A percentile compares a stretch with the other conserved stretches of the same genome.
phyloP scores from a whole-genome alignment of 2,888 invertebrate genomes.

The Diaphora mendica region DNA sequence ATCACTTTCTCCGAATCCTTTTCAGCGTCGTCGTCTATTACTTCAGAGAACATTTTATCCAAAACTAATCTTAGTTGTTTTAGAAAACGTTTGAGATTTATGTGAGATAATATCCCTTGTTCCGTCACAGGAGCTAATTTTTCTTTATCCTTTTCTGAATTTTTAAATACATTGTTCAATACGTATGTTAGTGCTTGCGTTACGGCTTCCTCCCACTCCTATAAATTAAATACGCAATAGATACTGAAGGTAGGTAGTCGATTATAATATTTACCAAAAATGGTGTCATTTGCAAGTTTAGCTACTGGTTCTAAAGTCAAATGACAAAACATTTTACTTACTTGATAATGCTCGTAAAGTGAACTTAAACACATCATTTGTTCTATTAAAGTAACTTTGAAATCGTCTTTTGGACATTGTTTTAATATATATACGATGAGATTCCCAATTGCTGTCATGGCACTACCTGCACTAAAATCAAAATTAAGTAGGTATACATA shows the following conservation, averaged over 20 bases:
- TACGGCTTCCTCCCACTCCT: conserved; percentile 94
- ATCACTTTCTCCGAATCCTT: conserved; percentile 55
- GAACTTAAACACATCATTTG: conserved; percentile 75
- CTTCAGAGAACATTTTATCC: conserved; percentile 70
- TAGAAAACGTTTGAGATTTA: conserved; percentile 77
- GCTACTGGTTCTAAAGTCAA: too few relatives aligned
- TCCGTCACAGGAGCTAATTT: conserved; percentile 84
- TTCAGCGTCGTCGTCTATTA: conserved; percentile 40
- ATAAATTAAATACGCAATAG: conserved; percentile 32
- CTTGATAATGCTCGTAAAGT: conserved; percentile 76
- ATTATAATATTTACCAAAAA: too few relatives aligned
- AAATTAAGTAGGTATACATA: background rate
- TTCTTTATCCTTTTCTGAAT: conserved; percentile 88
- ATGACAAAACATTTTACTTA: conserved; percentile 45
- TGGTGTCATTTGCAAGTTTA: too few relatives aligned
- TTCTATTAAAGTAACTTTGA: conserved; percentile 73
- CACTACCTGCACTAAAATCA: conserved; percentile 70
- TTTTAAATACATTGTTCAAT: conserved; percentile 87
- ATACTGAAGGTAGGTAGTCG: background rate
- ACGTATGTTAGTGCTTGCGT: conserved; percentile 89
- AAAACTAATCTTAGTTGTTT: conserved; percentile 75
- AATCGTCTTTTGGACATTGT: conserved; percentile 62
- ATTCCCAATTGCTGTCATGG: conserved; percentile 67
- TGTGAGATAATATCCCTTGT: conserved; percentile 76
- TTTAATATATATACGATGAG: conserved; percentile 68